Base-by-base conservation (phyloP, 1,140 invertebrate genomes). In the Centruroides sculpturatus region DNA sequence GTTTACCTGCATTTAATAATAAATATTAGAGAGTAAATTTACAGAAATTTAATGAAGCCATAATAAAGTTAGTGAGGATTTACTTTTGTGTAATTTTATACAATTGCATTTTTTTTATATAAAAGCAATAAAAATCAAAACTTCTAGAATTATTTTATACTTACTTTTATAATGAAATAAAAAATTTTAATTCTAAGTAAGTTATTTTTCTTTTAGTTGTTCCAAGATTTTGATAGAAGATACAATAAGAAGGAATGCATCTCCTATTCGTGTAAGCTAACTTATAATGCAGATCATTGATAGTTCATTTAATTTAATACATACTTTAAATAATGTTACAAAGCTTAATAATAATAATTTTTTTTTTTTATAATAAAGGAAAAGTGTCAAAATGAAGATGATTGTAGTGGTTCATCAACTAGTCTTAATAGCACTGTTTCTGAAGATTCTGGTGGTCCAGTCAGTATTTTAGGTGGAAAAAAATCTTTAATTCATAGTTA, bases 211-310 rank as follows among this genome's bases (percentile, higher is more conserved):
- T 65, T 56, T 60, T 67, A 92, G 89, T 68, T 85, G 88, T 73
- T 89, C 90, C 13, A 91, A 89, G 73, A 84, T 89, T 73, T 75
- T 92, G 69, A 93, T 94, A 69, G 89, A 91, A 74, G 88, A 92
- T 71, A 92, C 89, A 51, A 94, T 94, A 62, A 81, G 87, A 67
- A 82, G 89, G 70, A 93, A 94, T 77, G 87, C 89, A 62, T 92
- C 89, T 36, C 90, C 90, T 53, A 85, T 92, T 59, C 80, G 87
- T 68, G 70, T 64, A 65, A 66, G 62, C 57, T 58, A 4, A 57
- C 49, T 9, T 68, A 23, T 23, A 23, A 23, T 23, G 23, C 23
- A 23, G 23, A 23, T 23, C 2, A 23, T 23, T 23, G 23, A 23
- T 23, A 23, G 23, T 23, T 23, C 2, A 23, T 23, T 23, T 23